A percentile compares a stretch with the other conserved stretches of the same genome.
These are phyloP conservation scores for Gryon sp. DNA, from an alignment of 1,140 invertebrate species.

Conservation along the genomic window DNA sequence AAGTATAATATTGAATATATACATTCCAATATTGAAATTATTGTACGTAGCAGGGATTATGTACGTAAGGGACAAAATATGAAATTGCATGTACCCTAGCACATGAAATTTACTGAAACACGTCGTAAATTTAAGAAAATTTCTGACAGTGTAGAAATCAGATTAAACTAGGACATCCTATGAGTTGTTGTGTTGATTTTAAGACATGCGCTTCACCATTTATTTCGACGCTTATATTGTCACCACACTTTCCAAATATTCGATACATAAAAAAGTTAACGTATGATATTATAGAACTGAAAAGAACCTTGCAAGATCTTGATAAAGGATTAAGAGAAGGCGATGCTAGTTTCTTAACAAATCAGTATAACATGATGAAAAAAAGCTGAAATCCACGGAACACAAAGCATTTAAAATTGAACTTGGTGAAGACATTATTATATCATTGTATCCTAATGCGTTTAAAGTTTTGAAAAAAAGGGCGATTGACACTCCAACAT, in stretches of 20 bases:
- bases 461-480: no score
- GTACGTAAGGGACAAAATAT: no score
- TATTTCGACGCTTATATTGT: conserved; percentile 27
- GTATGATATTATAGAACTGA: neutral
- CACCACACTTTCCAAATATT: conserved; percentile 24
- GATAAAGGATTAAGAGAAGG: neutral
- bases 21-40: no score
- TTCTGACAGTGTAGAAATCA: neutral
- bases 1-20: no score
- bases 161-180: conserved; percentile 18
- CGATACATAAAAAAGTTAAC: conserved; percentile 25
- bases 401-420: no score
- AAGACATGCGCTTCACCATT: neutral
- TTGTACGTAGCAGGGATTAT: no score
- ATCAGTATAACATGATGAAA: neutral
- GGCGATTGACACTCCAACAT: no score
- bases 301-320: neutral
- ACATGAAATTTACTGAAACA: no score
- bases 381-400: neutral
- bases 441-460: no score
- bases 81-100: no score
- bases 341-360: neutral
- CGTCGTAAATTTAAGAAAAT: no score
- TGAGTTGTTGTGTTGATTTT: conserved; percentile 26
- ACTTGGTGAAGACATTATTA: neutral